Evolutionary conservation across 2,888 invertebrate genomes (phyloP), one percentile per base, ranked within the genome.

Genomic region (Allygus modestus): DNA sequence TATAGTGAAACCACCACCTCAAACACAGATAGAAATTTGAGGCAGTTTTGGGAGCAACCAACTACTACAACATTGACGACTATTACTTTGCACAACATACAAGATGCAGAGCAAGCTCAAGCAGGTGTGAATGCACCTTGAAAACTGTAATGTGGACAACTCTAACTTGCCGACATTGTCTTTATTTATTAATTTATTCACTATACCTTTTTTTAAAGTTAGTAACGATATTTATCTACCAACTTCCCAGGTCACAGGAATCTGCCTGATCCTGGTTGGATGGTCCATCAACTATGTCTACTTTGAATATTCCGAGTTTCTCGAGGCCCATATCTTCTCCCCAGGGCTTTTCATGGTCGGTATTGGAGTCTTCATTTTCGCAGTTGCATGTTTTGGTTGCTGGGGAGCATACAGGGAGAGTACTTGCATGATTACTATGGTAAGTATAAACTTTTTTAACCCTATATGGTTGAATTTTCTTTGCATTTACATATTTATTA

Each of bases 331-430:
- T 11, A 84, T 86, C 51, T 84, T 86, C 20, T 87, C 87, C 5
- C 88, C 88, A 0, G 85, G 88, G n/a, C 69, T 85, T 9, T 77
- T 87, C 26, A 83, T 88, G 28, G 86, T 88, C 9, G 84, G 84
- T 2, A 84, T 88, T 23, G 88, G 88, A 7, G 85, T 87, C 61
- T 82, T 87, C 0, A 87, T 87, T 15, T 91, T 91, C 86, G 87
- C 90, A 43, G 90, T 91, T n/a, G 90, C 91, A 0, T 91, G 91
- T 88, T 88, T 91, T 41, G 91, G 91, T 86, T 91, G 91, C 86
- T 91, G 91, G 86, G 91, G 91, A 46, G 91, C 91, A n/a, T 89
- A 91, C 41, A 89, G 89, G 87, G 90, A 91, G 86, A 91, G 90
- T 86, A 89, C 90, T 51, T 91, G 91, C 88, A 90, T 91, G 89